phyloP scores from a whole-genome alignment of 1,140 invertebrate genomes.

The Dufourea novaeangliae region DNA sequence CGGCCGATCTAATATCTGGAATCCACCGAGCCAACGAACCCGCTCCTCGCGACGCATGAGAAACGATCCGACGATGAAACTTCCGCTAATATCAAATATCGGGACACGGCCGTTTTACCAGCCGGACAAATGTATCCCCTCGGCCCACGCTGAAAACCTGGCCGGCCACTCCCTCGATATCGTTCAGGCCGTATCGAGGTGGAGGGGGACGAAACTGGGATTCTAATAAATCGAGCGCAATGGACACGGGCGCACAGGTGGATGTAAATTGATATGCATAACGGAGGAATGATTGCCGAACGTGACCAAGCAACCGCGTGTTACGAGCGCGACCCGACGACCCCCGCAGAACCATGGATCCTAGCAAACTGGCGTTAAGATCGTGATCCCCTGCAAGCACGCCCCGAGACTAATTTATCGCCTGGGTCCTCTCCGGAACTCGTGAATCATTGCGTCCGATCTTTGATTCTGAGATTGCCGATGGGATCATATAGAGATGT shows the following conservation, averaged over 20 bases:
- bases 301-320: conserved; percentile 51
- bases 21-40: background rate
- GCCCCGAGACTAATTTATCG: conserved; percentile 4
- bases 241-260: conserved; percentile 54
- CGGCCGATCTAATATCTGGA: background rate
- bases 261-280: conserved; percentile 68
- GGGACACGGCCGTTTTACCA: background rate
- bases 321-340: conserved; percentile 35
- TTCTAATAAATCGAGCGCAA: conserved; percentile 56
- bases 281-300: conserved; percentile 55
- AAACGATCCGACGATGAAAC: background rate
- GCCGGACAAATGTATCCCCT: conserved; percentile 12
- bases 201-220: no score
- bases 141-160: conserved; percentile 12
- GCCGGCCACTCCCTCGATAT: conserved; percentile 2
- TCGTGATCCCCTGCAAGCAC: background rate
- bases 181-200: background rate
- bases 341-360: background rate
- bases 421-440: no score
- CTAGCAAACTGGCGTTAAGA: background rate
- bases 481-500: no score
- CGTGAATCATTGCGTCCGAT: background rate
- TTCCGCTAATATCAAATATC: conserved; percentile 35
- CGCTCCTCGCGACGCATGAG: conserved; percentile 12
- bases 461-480: no score